Base-by-base conservation (phyloP, 2,888 invertebrate genomes). In the Stenichneumon culpator region DNA sequence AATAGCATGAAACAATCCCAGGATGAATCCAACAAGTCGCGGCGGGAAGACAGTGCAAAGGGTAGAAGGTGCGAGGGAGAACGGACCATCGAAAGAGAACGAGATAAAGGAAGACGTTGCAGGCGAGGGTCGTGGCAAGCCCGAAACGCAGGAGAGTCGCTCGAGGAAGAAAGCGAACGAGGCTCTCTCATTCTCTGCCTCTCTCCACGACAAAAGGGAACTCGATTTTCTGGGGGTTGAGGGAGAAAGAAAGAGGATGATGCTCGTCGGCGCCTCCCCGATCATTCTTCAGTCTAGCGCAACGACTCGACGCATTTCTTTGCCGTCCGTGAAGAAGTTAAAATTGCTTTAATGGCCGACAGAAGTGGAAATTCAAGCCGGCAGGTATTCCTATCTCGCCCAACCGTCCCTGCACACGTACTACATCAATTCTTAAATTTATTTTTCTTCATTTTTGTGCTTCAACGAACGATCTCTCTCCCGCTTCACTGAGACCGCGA, bases 211-310 rank as follows among this genome's bases (percentile, higher is more conserved):
- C 54, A 70, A 81, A 47, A 81, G 85, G 82, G 81, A 85, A 87
- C 88, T 80, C 72, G 83, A 87, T 88, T 87, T 88, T 88, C 84
- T 82, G 83, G 63, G 74, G 57, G 47, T 68, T 73, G 79, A 75
- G 80, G 84, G 89, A 86, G 89, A 86, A 88, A 82, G 82, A 89
- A 84, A 86, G 88, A 89, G 85, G 90, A 89, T 87, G 86, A 90
- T 86, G 89, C 81, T 87, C 87, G 90, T 92, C 91, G 93, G 93
- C 93, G 93, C 93, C 93, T 92, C 90, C 90, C 87, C 92, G 93
- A 92, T 93, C 93, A 93, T 93, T 92, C 93, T 93, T 93, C 93
- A 93, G 93, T 93, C 93, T 93, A 93, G 93, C 92, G 90, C 92
- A 92, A 92, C 92, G 91, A 92, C 91, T 92, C 90, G 89, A 87